Base-by-base conservation (phyloP, 2,797 vertebrate genomes). In the Sebastes cheni region DNA sequence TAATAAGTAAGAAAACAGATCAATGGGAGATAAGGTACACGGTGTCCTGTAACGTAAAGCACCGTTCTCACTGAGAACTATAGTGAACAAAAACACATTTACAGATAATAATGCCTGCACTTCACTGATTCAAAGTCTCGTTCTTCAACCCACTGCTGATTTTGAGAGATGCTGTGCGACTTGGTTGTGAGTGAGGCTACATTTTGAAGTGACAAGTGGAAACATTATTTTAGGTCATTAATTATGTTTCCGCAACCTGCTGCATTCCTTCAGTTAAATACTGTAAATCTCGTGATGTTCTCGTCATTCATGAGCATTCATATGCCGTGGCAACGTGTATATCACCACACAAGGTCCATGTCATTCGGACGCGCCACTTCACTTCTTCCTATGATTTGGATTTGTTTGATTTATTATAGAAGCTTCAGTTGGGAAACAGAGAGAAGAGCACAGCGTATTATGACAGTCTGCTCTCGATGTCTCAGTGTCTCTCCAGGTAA, bases 51-150 rank as follows among this genome's bases (percentile, higher is more conserved):
- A 88, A 84, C 75, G 22, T 39, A 92, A 88, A 83, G 71, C 69
- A 79, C 29, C 85, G 90, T 95, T 95, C 95, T 96, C 95, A 95
- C 87, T 92, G 95, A 96, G 95, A 96, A 95, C 94, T 87, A 83
- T 86, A 89, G 75, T 65, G 55, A 89, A 90, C 27, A 79, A 70
- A 81, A 74, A 79, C 30, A 82, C 22, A 54, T 80, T 36, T 52
- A 69, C 36, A 79, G 10, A 69, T 34, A 69, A 77, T 69, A 76
- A 74, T 42, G 52, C 8, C 64, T 34, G 70, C 66, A 61, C 71
- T 14, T 78, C 62, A 70, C 32, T 39, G 34, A 25, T 25, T 77
- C 10, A 74, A 75, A 65, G 42, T 78, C 4, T 14, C n/a, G 12
- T 50, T 14, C 73, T 55, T 77, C 72, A 46, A 67, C 18, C 71